Conservation (phyloP, 1,140 invertebrate species). For the Hycleus cichorii region DNA sequence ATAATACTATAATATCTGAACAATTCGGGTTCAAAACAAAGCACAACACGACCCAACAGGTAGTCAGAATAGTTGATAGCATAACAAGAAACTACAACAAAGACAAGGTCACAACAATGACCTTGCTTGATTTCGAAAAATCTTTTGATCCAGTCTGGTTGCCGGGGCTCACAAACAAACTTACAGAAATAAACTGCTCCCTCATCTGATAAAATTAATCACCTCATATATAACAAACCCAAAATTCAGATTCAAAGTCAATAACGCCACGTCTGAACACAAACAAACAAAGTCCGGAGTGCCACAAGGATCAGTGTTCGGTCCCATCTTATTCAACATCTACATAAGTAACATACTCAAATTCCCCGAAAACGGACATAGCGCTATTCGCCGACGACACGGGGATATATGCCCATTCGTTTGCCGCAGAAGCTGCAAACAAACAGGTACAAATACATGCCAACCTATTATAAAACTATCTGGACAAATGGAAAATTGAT, state of each 20-base stretch:
- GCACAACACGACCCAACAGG: conserved; percentile 34
- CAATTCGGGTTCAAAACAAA: conserved; percentile 19
- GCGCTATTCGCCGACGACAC: conserved; percentile 37
- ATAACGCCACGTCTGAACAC: not conserved
- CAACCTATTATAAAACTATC: too few relatives aligned
- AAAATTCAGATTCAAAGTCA: conserved; percentile 23
- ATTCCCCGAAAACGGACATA: conserved; percentile 13
- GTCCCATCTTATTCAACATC: conserved; percentile 21
- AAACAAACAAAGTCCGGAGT: too few relatives aligned
- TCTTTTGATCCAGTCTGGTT: conserved; percentile 37
- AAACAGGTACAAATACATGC: conserved; percentile 9
- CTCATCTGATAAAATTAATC: conserved; percentile 11
- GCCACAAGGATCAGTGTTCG: not conserved
- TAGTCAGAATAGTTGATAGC: conserved; percentile 34
- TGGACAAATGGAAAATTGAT: too few relatives aligned
- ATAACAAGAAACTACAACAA: conserved; percentile 33
- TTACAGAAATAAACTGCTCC: conserved; percentile 15
- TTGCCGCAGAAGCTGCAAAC: conserved; percentile 7
- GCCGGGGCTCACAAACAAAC: conserved; percentile 30
- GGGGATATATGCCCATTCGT: conserved; percentile 18
- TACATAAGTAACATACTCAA: conserved; percentile 24
- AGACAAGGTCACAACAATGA: conserved; percentile 14
- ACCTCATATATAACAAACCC: conserved; percentile 14
- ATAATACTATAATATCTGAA: conserved; percentile 2
- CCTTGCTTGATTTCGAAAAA: conserved; percentile 33